Evolutionary conservation across 2,888 invertebrate genomes (phyloP).

Genomic region (Ametastegia equiseti): DNA sequence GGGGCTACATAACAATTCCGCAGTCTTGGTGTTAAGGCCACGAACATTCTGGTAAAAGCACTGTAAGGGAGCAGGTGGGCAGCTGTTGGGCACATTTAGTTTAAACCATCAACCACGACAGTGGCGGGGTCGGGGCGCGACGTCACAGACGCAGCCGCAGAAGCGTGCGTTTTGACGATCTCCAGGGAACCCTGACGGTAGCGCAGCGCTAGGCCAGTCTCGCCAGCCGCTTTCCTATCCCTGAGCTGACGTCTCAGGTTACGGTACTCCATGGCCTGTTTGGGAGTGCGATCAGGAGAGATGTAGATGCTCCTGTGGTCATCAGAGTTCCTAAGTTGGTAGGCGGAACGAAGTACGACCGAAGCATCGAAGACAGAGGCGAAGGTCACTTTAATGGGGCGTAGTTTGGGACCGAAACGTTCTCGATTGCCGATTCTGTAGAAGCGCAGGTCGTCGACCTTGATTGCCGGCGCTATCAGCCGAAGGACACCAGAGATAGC

Average conservation of each 20-base stretch:
- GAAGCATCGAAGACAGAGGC: background rate
- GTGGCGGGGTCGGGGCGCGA: background rate
- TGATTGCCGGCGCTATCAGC: background rate
- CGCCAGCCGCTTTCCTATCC: background rate
- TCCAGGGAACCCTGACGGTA: background rate
- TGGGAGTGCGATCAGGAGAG: background rate
- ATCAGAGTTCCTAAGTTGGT: background rate
- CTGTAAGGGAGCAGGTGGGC: background rate
- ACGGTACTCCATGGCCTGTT: background rate
- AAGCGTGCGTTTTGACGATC: background rate
- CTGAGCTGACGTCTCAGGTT: background rate
- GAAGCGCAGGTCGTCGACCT: background rate
- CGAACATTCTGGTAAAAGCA: constrained; percentile 1
- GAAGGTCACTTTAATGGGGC: background rate
- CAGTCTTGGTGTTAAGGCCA: background rate
- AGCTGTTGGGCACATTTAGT: too few species aligned
- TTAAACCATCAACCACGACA: too few species aligned
- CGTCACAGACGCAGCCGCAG: background rate
- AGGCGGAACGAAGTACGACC: background rate
- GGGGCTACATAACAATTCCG: background rate
- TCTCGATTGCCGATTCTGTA: background rate
- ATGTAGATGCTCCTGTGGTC: background rate
- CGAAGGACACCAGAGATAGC: too few species aligned
- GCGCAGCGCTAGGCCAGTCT: background rate
- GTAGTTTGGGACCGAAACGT: background rate